phyloP scores from a whole-genome alignment of 2,888 invertebrate species.

The Dolichopus griseipennis region DNA sequence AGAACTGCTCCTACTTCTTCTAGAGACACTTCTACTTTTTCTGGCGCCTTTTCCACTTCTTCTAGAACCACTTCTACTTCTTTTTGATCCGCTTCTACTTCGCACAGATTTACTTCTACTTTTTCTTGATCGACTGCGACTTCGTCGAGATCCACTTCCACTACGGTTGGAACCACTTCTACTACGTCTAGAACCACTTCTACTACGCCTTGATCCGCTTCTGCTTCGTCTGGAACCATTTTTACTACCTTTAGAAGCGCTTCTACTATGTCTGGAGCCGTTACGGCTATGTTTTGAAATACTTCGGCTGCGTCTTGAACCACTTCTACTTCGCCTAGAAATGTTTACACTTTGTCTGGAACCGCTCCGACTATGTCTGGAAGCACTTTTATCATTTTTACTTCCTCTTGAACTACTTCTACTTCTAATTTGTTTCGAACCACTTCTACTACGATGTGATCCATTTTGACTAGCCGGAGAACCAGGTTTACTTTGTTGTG shows the following conservation, averaged over 20 bases:
- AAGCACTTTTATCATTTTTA: constrained; percentile 31
- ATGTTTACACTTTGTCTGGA: constrained; percentile 23
- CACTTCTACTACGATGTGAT: constrained; percentile 28
- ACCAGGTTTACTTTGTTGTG: constrained; percentile 29
- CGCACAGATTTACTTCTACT: constrained; percentile 28
- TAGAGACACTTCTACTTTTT: constrained; percentile 25
- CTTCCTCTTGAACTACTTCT: constrained; percentile 31
- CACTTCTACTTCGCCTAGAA: constrained; percentile 31
- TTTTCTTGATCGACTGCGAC: constrained; percentile 26
- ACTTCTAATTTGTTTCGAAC: constrained; percentile 22
- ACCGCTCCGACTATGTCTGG: constrained; percentile 28
- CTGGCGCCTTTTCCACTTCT: constrained; percentile 25
- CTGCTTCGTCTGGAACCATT: constrained; percentile 25
- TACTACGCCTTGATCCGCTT: constrained; percentile 26
- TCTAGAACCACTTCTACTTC: constrained; percentile 25
- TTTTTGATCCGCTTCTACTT: constrained; percentile 25
- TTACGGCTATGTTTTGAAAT: constrained; percentile 31
- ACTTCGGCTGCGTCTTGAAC: constrained; percentile 21
- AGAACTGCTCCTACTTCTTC: constrained; percentile 23
- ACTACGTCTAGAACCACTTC: constrained; percentile 27
- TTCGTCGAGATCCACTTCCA: constrained; percentile 26
- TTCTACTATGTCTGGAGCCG: constrained; percentile 25
- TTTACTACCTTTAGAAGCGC: constrained; percentile 27
- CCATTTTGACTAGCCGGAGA: constrained; percentile 26
- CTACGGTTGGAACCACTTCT: constrained; percentile 26